Percentiles rank a stretch among this genome's conserved stretches.
Conservation (phyloP, 2,113 vertebrate species). For the Antennarius striatus region DNA sequence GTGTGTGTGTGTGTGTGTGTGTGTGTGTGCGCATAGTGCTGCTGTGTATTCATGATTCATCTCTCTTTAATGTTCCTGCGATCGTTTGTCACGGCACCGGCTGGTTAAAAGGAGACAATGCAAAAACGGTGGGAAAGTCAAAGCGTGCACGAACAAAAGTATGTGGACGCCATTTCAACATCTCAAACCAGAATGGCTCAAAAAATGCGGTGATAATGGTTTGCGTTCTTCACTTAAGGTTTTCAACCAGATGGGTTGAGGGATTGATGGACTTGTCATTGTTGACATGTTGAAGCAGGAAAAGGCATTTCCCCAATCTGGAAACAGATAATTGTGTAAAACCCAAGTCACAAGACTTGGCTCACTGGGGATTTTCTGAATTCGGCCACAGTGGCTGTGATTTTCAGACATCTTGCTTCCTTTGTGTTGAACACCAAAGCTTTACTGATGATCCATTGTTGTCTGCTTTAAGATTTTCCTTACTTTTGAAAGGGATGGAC, state of each 20-base stretch:
- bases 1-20: not conserved
- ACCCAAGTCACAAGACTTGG: not conserved
- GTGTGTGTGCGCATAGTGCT: slow-evolving; percentile 1
- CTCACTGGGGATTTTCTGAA: not conserved
- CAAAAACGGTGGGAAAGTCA: not conserved
- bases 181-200: not conserved
- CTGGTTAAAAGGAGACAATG: not conserved
- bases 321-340: not conserved
- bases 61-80: slow-evolving; percentile 19
- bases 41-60: not conserved
- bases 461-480: too few relatives aligned
- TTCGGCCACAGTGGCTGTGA: too few relatives aligned
- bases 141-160: too few relatives aligned
- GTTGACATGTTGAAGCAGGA: not conserved
- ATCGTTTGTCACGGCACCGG: slow-evolving; percentile 17
- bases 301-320: not conserved
- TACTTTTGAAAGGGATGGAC: too few relatives aligned
- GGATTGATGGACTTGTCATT: not conserved
- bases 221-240: not conserved
- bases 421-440: too few relatives aligned
- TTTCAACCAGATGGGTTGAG: not conserved
- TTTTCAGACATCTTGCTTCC: too few relatives aligned
- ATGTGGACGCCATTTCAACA: too few relatives aligned
- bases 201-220: not conserved
- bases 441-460: too few relatives aligned